Percentiles rank a stretch among this genome's conserved stretches.
These are phyloP conservation scores for Tiliqua scincoides DNA, from an alignment of 2,113 vertebrate genomes.

Conservation along the genomic window DNA sequence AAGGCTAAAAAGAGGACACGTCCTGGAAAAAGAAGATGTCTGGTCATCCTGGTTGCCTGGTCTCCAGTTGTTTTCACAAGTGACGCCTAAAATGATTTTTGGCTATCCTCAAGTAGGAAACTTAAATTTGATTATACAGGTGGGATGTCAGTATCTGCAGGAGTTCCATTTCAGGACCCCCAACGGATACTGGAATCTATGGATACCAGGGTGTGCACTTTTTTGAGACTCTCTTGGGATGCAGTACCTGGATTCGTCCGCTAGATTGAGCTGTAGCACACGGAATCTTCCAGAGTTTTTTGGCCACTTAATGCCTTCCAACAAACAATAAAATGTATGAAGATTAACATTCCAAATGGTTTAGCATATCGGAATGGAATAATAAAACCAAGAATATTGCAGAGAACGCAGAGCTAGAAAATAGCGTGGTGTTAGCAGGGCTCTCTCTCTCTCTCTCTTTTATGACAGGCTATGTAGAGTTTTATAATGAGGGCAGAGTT, in stretches of 20 bases:
- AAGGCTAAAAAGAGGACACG: too few relatives aligned
- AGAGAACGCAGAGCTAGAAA: constrained; percentile 52
- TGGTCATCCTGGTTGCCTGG: too few relatives aligned
- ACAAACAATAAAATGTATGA: not conserved
- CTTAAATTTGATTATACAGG: too few relatives aligned
- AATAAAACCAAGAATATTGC: not conserved
- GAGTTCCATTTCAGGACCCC: too few relatives aligned
- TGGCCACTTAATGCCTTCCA: not conserved
- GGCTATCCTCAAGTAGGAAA: too few relatives aligned
- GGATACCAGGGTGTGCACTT: not conserved
- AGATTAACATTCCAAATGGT: constrained; percentile 15
- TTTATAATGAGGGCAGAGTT: constrained; percentile 72
- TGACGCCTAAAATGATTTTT: not conserved
- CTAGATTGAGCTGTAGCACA: not conserved
- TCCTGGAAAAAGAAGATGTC: too few relatives aligned
- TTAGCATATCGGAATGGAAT: constrained; percentile 20
- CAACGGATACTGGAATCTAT: too few relatives aligned
- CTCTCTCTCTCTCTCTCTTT: constrained; percentile 35
- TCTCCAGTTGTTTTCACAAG: not conserved
- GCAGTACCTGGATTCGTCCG: not conserved
- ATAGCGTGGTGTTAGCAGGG: constrained; percentile 26
- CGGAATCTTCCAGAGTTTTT: fast-evolving
- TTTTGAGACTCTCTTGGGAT: not conserved
- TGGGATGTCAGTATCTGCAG: too few relatives aligned
- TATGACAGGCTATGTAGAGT: constrained; percentile 46